Percentiles rank a stretch among this genome's conserved stretches.
Conservation (phyloP, 2,888 invertebrate genomes). For the Masnerella sp. region DNA sequence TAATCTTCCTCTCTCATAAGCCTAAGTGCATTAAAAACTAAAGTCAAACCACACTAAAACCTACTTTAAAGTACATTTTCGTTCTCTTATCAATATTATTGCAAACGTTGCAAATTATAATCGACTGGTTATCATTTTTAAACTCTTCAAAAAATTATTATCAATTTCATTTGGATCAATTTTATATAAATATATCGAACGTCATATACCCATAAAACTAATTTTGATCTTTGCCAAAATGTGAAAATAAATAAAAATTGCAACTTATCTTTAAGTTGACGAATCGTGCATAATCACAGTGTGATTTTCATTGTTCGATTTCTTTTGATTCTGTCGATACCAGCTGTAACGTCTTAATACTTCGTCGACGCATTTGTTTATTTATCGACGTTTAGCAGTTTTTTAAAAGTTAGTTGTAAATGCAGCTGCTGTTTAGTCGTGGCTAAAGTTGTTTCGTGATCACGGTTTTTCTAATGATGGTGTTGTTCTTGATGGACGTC, state of each 20-base stretch:
- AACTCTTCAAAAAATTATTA: background rate
- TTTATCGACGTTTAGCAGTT: too few relatives aligned
- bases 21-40: constrained; percentile 27
- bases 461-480: constrained; percentile 90
- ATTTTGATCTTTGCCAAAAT: background rate
- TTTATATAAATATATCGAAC: background rate
- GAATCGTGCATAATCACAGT: too few relatives aligned
- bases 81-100: constrained; percentile 12
- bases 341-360: too few relatives aligned
- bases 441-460: constrained; percentile 89
- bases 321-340: too few relatives aligned
- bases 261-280: too few relatives aligned
- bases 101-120: constrained; percentile 29
- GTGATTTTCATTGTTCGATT: too few relatives aligned
- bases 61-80: constrained; percentile 36
- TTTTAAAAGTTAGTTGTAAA: too few relatives aligned
- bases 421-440: constrained; percentile 1
- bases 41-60: constrained; percentile 12
- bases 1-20: constrained; percentile 33
- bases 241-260: too few relatives aligned
- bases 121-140: constrained; percentile 17
- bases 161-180: background rate
- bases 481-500: constrained; percentile 81
- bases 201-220: background rate
- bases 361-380: background rate